Conservation (phyloP, 2,113 vertebrate genomes). For the Mesitornis unicolor region DNA sequence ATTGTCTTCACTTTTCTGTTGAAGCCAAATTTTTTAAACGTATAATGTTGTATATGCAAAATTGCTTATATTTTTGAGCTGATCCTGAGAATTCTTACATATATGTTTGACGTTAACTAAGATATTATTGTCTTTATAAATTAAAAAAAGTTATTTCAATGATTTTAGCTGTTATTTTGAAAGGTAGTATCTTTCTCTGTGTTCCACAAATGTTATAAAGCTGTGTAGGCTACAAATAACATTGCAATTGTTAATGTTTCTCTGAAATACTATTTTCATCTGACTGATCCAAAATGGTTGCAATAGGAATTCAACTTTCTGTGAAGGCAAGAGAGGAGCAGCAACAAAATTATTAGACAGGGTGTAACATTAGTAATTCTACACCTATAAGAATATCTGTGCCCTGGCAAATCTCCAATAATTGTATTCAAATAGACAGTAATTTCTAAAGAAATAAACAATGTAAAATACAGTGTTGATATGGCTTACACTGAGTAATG, state of each 20-base stretch:
- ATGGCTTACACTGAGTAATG: neutral
- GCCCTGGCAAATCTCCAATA: neutral
- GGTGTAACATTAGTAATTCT: neutral
- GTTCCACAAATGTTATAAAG: neutral
- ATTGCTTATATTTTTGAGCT: neutral
- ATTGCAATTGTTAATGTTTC: neutral
- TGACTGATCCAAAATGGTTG: neutral
- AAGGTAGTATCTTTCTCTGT: neutral
- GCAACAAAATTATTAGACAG: neutral
- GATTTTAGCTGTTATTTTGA: neutral
- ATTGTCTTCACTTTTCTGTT: neutral
- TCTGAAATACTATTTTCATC: fast-evolving
- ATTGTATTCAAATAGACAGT: neutral
- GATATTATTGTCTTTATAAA: neutral
- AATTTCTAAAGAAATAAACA: neutral
- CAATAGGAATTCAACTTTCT: neutral
- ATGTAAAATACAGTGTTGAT: neutral
- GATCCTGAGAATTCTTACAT: neutral
- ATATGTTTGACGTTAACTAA: neutral
- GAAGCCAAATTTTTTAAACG: neutral
- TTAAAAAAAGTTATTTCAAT: neutral
- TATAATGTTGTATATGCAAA: neutral
- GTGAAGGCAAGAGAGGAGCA: neutral
- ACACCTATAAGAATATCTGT: neutral
- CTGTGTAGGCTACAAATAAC: neutral